A percentile compares a stretch with the other conserved stretches of the same genome.
Conservation (phyloP, 1,140 invertebrate genomes). For the Drosophila suzukii region DNA sequence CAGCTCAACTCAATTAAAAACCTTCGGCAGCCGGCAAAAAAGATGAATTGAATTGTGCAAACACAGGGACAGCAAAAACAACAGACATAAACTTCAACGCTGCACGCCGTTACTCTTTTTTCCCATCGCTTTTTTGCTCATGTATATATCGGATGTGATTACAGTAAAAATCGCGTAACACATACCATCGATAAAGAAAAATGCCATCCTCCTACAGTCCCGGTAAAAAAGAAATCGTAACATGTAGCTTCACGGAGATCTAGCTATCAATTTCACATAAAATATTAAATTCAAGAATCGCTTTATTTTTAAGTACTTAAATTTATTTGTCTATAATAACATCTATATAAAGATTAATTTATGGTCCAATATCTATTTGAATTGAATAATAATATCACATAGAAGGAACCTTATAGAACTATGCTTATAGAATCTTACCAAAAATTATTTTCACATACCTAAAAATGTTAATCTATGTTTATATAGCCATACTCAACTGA, state of each 20-base stretch:
- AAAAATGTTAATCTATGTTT: not conserved
- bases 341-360: no score
- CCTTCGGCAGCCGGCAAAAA: conserved; percentile 53
- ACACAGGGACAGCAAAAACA: conserved; percentile 42
- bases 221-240: not conserved
- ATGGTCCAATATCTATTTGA: no score
- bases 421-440: no score
- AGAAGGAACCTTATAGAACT: no score
- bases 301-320: no score
- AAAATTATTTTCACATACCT: not conserved
- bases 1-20: conserved; percentile 77
- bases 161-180: conserved; percentile 34
- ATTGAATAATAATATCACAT: no score
- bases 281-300: no score
- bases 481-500: not conserved
- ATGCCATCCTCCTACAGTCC: not conserved
- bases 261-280: no score
- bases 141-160: conserved; percentile 18
- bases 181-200: not conserved
- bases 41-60: conserved; percentile 45
- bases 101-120: conserved; percentile 27
- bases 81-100: conserved; percentile 31
- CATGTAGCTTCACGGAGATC: not conserved
- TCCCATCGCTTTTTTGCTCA: conserved; percentile 28
- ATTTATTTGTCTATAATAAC: no score